Conservation (phyloP, 2,888 invertebrate genomes). For the Kuschelorhynchus macadamiae region DNA sequence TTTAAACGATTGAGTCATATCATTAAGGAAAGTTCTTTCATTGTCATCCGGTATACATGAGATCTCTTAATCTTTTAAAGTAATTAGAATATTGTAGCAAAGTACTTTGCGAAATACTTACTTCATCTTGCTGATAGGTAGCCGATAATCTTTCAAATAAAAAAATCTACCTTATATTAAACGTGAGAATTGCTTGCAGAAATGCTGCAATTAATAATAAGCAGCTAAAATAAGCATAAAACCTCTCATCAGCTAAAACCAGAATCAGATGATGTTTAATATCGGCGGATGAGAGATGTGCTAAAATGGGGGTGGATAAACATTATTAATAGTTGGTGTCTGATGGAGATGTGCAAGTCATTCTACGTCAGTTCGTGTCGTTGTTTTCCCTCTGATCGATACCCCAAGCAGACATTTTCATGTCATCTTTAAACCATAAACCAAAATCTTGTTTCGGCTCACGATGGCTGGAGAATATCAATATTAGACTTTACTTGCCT, state of each 20-base stretch:
- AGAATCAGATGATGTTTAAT: conserved; percentile 60
- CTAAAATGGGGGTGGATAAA: conserved; percentile 66
- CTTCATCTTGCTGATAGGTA: too few relatives aligned
- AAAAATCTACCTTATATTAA: too few relatives aligned
- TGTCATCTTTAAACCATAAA: conserved; percentile 63
- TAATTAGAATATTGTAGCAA: too few relatives aligned
- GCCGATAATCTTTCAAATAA: too few relatives aligned
- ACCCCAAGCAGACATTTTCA: conserved; percentile 64
- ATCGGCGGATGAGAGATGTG: conserved; percentile 54
- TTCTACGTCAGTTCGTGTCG: conserved; percentile 67
- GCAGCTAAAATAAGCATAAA: conserved; percentile 14
- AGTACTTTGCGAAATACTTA: too few relatives aligned
- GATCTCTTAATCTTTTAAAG: too few relatives aligned
- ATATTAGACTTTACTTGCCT: conserved; percentile 31
- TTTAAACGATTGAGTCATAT: too few relatives aligned
- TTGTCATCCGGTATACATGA: too few relatives aligned
- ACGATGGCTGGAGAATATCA: conserved; percentile 48
- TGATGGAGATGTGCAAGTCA: conserved; percentile 68
- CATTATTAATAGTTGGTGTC: conserved; percentile 69
- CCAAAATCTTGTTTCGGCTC: conserved; percentile 53
- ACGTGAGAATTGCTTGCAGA: too few relatives aligned
- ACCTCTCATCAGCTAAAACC: conserved; percentile 26
- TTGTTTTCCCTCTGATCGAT: conserved; percentile 66
- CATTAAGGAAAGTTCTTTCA: too few relatives aligned
- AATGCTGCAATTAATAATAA: too few relatives aligned